Percentiles rank a stretch among this genome's conserved stretches.
phyloP scores from a whole-genome alignment of 1,140 invertebrate genomes.

The Atta cephalotes region DNA sequence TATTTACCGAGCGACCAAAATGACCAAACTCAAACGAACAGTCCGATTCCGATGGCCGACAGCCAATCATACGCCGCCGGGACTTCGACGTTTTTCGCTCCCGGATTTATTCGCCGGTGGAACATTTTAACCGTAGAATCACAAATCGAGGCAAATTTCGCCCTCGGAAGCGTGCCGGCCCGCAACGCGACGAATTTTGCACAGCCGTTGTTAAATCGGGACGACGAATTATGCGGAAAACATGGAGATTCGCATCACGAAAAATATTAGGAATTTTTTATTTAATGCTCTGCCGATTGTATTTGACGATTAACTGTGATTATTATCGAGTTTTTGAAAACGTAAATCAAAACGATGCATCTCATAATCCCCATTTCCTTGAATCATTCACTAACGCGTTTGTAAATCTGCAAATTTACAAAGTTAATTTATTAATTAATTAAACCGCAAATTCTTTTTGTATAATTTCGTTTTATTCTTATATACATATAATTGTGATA shows the following conservation, averaged over 20 bases:
- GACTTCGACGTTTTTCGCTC: conserved; percentile 68
- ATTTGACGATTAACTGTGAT: conserved; percentile 38
- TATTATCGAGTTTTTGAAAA: conserved; percentile 38
- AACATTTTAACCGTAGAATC: conserved; percentile 49
- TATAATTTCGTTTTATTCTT: neutral
- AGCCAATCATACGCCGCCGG: conserved; percentile 68
- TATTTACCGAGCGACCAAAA: conserved; percentile 78
- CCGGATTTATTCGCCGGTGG: conserved; percentile 63
- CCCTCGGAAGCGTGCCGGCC: conserved; percentile 51
- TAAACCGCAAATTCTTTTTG: neutral
- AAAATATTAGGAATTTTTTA: conserved; percentile 62
- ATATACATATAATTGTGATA: too few relatives aligned
- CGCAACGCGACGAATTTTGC: conserved; percentile 46
- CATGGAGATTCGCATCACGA: conserved; percentile 45
- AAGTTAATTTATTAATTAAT: conserved; percentile 17
- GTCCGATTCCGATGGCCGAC: conserved; percentile 66
- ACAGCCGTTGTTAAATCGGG: conserved; percentile 42
- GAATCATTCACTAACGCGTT: neutral
- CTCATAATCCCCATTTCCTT: neutral
- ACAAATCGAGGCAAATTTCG: conserved; percentile 59
- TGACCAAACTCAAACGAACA: conserved; percentile 78
- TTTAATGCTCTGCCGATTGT: conserved; percentile 15
- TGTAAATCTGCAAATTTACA: neutral
- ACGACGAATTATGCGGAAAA: conserved; percentile 44
- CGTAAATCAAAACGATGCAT: conserved; percentile 18